Conservation (phyloP, 1,140 invertebrate species). For the Teleogryllus occipitalis region DNA sequence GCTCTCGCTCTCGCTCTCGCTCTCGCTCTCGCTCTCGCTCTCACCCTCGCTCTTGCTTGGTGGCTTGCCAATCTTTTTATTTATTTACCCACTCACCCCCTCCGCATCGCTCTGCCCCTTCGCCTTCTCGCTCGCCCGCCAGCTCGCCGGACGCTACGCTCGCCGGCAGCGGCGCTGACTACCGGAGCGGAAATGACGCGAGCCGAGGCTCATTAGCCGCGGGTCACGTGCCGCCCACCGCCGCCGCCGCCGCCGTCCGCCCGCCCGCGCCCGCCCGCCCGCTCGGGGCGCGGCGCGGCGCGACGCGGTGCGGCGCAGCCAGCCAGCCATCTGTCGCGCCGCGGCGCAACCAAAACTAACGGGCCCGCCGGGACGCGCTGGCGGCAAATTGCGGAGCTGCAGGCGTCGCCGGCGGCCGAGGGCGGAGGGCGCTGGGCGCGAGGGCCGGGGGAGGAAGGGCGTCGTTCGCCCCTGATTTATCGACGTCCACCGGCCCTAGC, state of each 20-base stretch:
- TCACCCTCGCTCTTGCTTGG: too few relatives aligned
- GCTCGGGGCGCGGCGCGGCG: too few relatives aligned
- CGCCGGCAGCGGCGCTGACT: slow-evolving; percentile 2
- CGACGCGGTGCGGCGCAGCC: background rate
- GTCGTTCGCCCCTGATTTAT: too few relatives aligned
- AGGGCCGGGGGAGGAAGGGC: background rate
- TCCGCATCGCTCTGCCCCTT: background rate
- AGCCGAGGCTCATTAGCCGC: slow-evolving; percentile 17
- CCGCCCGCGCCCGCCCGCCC: background rate
- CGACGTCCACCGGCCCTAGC: too few relatives aligned
- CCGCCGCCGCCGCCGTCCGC: background rate
- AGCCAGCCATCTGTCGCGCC: slow-evolving; percentile 20
- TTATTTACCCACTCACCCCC: too few relatives aligned
- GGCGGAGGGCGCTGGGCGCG: background rate
- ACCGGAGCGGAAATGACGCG: slow-evolving; percentile 17
- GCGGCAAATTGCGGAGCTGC: slow-evolving; percentile 20
- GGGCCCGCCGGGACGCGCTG: slow-evolving; percentile 17
- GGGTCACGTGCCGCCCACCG: background rate
- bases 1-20: too few relatives aligned
- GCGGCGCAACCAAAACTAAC: slow-evolving; percentile 21
- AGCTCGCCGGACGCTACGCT: background rate
- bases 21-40: too few relatives aligned
- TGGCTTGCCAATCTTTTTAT: too few relatives aligned
- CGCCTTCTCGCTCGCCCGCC: background rate
- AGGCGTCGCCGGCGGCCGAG: background rate